Percentiles rank a stretch among this genome's conserved stretches.
Conservation (phyloP, 2,888 invertebrate species). For the Meteorus colon region DNA sequence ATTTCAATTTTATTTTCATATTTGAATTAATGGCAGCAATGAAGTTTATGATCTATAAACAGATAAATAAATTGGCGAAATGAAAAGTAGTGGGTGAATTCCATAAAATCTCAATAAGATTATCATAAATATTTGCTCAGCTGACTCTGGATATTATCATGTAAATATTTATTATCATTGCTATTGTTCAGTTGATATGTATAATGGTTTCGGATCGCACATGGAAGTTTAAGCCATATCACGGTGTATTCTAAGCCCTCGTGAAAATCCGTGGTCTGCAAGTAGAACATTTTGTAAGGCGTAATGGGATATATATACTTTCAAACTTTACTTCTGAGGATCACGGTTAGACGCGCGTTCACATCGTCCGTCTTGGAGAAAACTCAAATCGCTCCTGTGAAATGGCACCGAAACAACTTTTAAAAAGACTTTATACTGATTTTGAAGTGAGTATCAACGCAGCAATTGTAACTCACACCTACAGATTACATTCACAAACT, state of each 20-base stretch:
- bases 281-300: background rate
- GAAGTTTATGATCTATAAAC: too few relatives aligned
- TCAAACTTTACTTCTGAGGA: background rate
- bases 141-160: too few relatives aligned
- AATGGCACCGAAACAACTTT: slow-evolving; percentile 3
- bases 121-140: background rate
- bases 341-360: background rate
- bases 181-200: background rate
- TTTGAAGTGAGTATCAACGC: slow-evolving; percentile 3
- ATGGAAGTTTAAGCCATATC: background rate
- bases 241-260: background rate
- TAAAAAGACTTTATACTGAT: slow-evolving; percentile 7
- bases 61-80: background rate
- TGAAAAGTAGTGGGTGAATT: background rate
- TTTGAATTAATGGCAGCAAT: too few relatives aligned
- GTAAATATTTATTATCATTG: background rate
- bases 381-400: slow-evolving; percentile 3
- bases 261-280: background rate
- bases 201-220: background rate
- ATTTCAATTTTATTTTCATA: too few relatives aligned
- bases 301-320: background rate
- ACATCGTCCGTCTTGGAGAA: background rate
- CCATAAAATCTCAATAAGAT: background rate
- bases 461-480: background rate
- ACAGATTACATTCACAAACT: background rate